Base-by-base conservation (phyloP, 2,888 invertebrate species). In the Eupeodes latifasciatus region DNA sequence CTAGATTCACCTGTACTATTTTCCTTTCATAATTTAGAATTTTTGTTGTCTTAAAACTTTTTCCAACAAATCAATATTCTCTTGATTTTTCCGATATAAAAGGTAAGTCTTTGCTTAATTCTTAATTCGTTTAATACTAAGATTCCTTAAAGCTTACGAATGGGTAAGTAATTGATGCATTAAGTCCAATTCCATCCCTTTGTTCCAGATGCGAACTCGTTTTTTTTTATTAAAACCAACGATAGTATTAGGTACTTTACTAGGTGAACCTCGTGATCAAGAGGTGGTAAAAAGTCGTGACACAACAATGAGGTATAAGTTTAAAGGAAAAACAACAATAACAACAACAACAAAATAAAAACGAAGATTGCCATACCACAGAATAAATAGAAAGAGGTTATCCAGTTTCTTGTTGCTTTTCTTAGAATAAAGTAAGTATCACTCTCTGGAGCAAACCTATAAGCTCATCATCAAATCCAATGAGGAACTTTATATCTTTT, bases 201-300 rank as follows among this genome's bases (percentile, higher is more conserved):
- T 10, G 36, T 67, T 36, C 83, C 79, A 83, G 83, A 75, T 83
- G 86, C 75, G 64, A 61, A 64, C 40, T 75, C 40, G 57, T 75
- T 51, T 40, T 47, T 49, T 64, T 44, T 27, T 7, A 4, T 27
- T 12, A 11, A 27, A 36, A 57, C 49, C 66, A 11, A 55, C 40
- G 40, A 75, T 75, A 62, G 79, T 40, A 27, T 27, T 27, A 40
- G 40, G 40, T 61, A 80, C 83, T 72, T 83, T 80, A 80, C 83
- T 80, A 87, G 87, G 87, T 87, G 85, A 88, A 85, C 81, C 85
- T 88, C 88, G 88, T 88, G 88, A 88, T 81, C 85, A 69, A 81
- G 71, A 88, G 88, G 88, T 88, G 88, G 88, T 69, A 81, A 88
- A 81, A 85, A 85, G 85, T 88, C 88, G 88, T 88, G 88, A 88